phyloP scores from a whole-genome alignment of 2,888 invertebrate species.

The Notodonta ziczac region DNA sequence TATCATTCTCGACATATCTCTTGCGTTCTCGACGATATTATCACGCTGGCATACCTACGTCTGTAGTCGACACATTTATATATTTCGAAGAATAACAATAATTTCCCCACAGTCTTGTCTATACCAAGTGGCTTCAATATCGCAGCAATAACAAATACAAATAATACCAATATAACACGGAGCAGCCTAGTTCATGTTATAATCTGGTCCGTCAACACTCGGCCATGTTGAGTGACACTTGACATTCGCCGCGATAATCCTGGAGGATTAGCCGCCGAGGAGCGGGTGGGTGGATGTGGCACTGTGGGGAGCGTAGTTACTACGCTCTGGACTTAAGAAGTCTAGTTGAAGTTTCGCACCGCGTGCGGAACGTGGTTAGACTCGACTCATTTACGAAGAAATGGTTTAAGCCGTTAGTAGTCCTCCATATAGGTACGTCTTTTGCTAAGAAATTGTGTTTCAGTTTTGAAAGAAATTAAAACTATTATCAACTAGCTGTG shows the following conservation, averaged over 20 bases:
- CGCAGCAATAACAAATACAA: constrained; percentile 26
- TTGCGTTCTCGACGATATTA: too few relatives aligned
- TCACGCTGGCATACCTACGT: too few relatives aligned
- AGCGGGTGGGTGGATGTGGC: constrained; percentile 50
- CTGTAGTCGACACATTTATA: too few relatives aligned
- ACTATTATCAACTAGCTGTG: too few relatives aligned
- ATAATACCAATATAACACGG: constrained; percentile 33
- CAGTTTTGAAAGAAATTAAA: too few relatives aligned
- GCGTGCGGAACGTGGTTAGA: too few relatives aligned
- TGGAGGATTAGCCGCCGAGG: constrained; percentile 25
- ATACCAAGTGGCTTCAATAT: neutral
- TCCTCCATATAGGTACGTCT: too few relatives aligned
- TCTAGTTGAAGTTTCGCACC: too few relatives aligned
- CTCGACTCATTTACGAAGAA: too few relatives aligned
- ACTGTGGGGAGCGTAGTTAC: constrained; percentile 23
- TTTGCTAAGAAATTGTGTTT: too few relatives aligned
- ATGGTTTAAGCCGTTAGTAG: too few relatives aligned
- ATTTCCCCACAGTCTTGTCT: constrained; percentile 5
- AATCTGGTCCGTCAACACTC: constrained; percentile 72
- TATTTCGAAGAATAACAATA: neutral
- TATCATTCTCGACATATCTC: too few relatives aligned
- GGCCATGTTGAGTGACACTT: constrained; percentile 79
- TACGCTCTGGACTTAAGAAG: neutral
- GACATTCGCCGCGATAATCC: constrained; percentile 72
- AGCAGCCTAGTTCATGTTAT: constrained; percentile 37